phyloP scores from a whole-genome alignment of 1,140 invertebrate genomes.

The Drosophila sechellia region DNA sequence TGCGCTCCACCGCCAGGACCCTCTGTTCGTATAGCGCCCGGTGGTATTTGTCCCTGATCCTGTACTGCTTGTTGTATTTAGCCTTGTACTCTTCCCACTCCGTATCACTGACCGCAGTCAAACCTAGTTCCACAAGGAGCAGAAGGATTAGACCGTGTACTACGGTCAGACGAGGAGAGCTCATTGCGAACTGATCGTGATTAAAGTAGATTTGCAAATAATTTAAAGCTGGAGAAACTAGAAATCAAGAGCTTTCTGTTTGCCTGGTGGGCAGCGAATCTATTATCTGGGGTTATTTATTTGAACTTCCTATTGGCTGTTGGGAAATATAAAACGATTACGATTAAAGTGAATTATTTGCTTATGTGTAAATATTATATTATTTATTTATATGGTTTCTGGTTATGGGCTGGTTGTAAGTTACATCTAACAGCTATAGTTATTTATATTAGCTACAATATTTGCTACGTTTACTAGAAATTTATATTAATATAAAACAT shows the following conservation, averaged over 20 bases:
- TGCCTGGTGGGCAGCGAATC: not conserved
- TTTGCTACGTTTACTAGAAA: too few relatives aligned
- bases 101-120: too few relatives aligned
- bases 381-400: not conserved
- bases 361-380: not conserved
- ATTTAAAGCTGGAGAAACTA: not conserved
- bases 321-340: not conserved
- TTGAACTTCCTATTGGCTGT: not conserved
- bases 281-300: slow-evolving; percentile 5
- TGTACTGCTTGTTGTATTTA: slow-evolving; percentile 1
- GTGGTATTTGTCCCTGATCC: not conserved
- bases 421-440: too few relatives aligned
- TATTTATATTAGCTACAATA: too few relatives aligned
- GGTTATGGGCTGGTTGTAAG: too few relatives aligned
- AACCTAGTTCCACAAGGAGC: not conserved
- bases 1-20: not conserved
- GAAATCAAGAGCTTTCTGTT: not conserved
- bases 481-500: too few relatives aligned
- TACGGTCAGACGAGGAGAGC: not conserved
- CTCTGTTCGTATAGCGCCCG: slow-evolving; percentile 1
- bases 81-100: slow-evolving; percentile 24
- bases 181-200: slow-evolving; percentile 1
- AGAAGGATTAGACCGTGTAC: not conserved
- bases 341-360: not conserved
- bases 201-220: not conserved